A percentile compares a stretch with the other conserved stretches of the same genome.
phyloP scores from a whole-genome alignment of 2,113 vertebrate species.

The Oreotragus oreotragus region DNA sequence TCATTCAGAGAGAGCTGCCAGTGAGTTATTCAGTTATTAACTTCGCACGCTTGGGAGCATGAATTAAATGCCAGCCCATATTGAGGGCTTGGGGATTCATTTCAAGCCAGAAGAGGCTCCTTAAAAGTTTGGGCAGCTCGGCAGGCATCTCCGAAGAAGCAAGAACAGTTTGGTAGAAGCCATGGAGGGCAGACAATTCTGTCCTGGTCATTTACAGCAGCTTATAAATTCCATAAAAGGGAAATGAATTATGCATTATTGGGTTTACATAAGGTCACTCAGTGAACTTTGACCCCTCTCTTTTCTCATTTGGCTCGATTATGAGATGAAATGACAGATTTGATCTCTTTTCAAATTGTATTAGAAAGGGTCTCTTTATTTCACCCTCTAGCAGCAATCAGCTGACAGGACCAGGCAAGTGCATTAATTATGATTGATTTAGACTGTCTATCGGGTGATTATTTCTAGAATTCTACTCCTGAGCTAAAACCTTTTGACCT shows the following conservation, averaged over 20 bases:
- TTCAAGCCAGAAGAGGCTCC: slow-evolving; percentile 67
- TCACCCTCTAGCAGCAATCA: slow-evolving; percentile 87
- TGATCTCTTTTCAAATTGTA: slow-evolving; percentile 92
- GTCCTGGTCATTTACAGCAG: slow-evolving; percentile 74
- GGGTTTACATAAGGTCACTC: slow-evolving; percentile 83
- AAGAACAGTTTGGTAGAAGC: slow-evolving; percentile 50
- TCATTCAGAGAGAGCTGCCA: slow-evolving; percentile 82
- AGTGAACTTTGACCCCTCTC: slow-evolving; percentile 85
- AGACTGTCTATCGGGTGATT: slow-evolving; percentile 91
- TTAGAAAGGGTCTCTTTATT: slow-evolving; percentile 87
- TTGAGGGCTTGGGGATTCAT: slow-evolving; percentile 73
- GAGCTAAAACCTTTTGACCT: slow-evolving; percentile 92
- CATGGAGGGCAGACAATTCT: slow-evolving; percentile 55
- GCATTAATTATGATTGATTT: slow-evolving; percentile 99
- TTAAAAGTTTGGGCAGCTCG: slow-evolving; percentile 70
- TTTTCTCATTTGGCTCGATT: slow-evolving; percentile 90
- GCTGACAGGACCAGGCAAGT: slow-evolving; percentile 88
- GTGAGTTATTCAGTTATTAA: slow-evolving; percentile 85
- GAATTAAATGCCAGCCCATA: slow-evolving; percentile 78
- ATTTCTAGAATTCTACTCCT: slow-evolving; percentile 93
- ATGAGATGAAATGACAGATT: slow-evolving; percentile 95
- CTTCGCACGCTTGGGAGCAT: slow-evolving; percentile 83
- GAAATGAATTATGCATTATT: slow-evolving; percentile 86
- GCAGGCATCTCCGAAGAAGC: not conserved
- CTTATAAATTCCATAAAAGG: slow-evolving; percentile 83